phyloP scores from a whole-genome alignment of 2,888 invertebrate genomes.

The Euclidia mi region DNA sequence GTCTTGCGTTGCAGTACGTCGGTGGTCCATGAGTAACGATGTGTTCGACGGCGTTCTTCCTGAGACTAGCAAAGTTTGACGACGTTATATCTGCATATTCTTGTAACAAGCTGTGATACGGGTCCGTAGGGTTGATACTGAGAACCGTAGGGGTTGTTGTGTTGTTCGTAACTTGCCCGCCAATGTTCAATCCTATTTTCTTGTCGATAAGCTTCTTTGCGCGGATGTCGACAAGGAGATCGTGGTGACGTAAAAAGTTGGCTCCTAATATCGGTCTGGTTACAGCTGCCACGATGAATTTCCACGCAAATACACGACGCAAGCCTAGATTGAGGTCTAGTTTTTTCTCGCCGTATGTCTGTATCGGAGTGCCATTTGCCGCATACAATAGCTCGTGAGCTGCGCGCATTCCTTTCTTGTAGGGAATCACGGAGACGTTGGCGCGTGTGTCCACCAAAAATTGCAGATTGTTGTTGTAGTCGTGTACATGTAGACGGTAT shows the following conservation, averaged over 20 bases:
- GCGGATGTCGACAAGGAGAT: neutral
- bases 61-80: no score
- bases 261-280: no score
- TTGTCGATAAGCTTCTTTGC: neutral
- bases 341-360: no score
- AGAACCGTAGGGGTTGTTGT: neutral
- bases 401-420: neutral
- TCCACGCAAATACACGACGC: neutral
- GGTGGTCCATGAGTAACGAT: neutral
- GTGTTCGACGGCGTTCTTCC: no score
- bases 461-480: neutral
- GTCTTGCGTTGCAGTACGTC: neutral
- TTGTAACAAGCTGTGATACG: neutral
- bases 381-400: no score
- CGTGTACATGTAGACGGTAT: neutral
- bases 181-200: neutral
- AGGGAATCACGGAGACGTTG: slow-evolving; percentile 1
- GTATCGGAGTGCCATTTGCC: no score
- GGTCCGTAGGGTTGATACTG: neutral
- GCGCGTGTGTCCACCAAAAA: no score
- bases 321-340: neutral
- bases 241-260: neutral
- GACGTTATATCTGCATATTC: neutral
- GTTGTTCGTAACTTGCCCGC: neutral
- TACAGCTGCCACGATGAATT: neutral